A percentile compares a stretch with the other conserved stretches of the same genome.
phyloP scores from a whole-genome alignment of 2,113 vertebrate species.

The Taurulus bubalis region DNA sequence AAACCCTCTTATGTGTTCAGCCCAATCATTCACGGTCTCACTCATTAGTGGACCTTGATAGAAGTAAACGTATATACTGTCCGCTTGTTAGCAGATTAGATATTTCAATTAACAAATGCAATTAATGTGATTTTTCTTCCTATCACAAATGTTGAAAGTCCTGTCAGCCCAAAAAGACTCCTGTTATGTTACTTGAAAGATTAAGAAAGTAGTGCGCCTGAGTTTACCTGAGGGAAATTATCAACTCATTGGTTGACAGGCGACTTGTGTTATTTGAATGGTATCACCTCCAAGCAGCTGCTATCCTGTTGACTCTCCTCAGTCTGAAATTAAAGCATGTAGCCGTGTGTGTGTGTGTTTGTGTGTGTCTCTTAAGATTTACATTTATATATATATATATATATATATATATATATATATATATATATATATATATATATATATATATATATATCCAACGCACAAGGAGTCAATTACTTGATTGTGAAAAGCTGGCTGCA shows the following conservation, averaged over 20 bases:
- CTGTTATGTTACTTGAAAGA: conserved; percentile 63
- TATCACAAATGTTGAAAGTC: conserved; percentile 46
- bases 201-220: conserved; percentile 61
- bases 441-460: conserved; percentile 3
- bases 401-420: too few relatives aligned
- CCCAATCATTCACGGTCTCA: not conserved
- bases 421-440: too few relatives aligned
- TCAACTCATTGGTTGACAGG: conserved; percentile 70
- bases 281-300: conserved; percentile 75
- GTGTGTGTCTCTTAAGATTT: not conserved
- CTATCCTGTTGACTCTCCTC: conserved; percentile 58
- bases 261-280: conserved; percentile 68
- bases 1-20: not conserved
- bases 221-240: conserved; percentile 78
- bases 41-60: not conserved
- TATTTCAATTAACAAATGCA: conserved; percentile 47
- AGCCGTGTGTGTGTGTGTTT: conserved; percentile 3
- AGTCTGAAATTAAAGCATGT: conserved; percentile 48
- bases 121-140: conserved; percentile 39
- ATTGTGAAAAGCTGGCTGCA: conserved; percentile 1
- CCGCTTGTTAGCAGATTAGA: conserved; percentile 22
- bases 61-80: not conserved
- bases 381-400: too few relatives aligned
- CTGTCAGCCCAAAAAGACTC: conserved; percentile 50
- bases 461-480: conserved; percentile 6